These are phyloP conservation scores for Acanthopleura granulata DNA, from an alignment of 2,888 invertebrate genomes.

Conservation along the genomic window DNA sequence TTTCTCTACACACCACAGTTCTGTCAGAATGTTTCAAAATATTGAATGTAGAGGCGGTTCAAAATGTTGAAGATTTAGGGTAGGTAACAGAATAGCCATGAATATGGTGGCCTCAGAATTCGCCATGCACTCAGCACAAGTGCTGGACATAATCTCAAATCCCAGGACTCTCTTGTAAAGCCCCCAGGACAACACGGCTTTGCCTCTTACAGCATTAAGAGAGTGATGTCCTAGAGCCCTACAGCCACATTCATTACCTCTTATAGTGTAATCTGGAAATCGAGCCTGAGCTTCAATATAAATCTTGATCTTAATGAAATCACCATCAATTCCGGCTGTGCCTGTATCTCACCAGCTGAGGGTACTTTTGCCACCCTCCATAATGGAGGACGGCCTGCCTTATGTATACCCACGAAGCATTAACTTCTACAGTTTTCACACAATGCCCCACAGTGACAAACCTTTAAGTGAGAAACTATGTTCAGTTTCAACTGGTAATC, in stretches of 20 bases:
- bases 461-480: conserved; percentile 18
- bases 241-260: not conserved
- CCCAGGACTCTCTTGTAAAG: too few relatives aligned
- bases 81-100: too few relatives aligned
- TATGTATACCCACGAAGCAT: conserved; percentile 6
- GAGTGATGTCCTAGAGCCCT: not conserved
- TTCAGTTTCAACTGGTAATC: conserved; percentile 5
- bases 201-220: not conserved
- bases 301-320: conserved; percentile 12
- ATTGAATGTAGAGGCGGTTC: too few relatives aligned
- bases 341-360: not conserved
- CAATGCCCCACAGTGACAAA: conserved; percentile 11
- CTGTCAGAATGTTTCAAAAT: too few relatives aligned
- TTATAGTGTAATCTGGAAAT: not conserved
- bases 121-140: too few relatives aligned
- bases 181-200: too few relatives aligned
- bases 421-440: not conserved
- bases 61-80: too few relatives aligned
- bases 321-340: conserved; percentile 1
- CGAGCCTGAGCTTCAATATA: not conserved
- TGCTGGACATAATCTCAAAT: too few relatives aligned
- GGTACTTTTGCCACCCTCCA: not conserved
- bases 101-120: too few relatives aligned
- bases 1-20: too few relatives aligned
- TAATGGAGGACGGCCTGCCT: not conserved